Conservation (phyloP, 2,888 invertebrate species). For the Parnassius glacialis region DNA sequence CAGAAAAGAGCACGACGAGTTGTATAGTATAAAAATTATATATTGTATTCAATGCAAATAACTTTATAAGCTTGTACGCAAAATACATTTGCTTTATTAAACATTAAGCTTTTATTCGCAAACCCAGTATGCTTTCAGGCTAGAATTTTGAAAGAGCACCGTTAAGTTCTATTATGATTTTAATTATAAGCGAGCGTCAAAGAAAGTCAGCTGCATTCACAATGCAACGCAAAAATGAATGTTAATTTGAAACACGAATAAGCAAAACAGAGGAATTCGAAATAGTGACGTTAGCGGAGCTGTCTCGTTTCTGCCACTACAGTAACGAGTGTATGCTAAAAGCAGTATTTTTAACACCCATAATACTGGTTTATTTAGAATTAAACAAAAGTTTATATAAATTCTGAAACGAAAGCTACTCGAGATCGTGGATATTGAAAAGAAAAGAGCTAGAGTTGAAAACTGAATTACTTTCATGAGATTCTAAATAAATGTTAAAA, state of each 20-base stretch:
- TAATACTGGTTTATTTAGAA: background rate
- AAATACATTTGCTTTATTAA: too few species aligned
- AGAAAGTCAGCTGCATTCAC: slow-evolving; percentile 1
- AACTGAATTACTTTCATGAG: slow-evolving; percentile 1
- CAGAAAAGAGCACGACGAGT: too few species aligned
- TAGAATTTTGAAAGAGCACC: slow-evolving; percentile 1
- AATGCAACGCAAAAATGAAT: slow-evolving; percentile 3
- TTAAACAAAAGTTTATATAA: slow-evolving; percentile 1
- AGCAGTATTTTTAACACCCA: background rate
- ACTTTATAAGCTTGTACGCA: too few species aligned
- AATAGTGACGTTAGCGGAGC: background rate
- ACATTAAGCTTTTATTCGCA: too few species aligned
- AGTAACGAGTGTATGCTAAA: slow-evolving; percentile 6
- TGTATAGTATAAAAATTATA: too few species aligned
- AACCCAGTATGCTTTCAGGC: background rate
- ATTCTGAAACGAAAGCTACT: slow-evolving; percentile 2
- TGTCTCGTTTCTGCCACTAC: background rate
- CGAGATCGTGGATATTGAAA: slow-evolving; percentile 3
- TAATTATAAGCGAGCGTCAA: slow-evolving; percentile 13
- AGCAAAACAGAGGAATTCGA: slow-evolving; percentile 4
- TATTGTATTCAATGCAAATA: too few species aligned
- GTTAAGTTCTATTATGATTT: slow-evolving; percentile 8
- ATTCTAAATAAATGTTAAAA: slow-evolving; percentile 2
- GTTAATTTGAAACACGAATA: slow-evolving; percentile 9
- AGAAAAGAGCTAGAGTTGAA: slow-evolving; percentile 1